A percentile compares a stretch with the other conserved stretches of the same genome.
Evolutionary conservation across 2,888 invertebrate genomes (phyloP).

Genomic region (Lasioglossum calceatum): DNA sequence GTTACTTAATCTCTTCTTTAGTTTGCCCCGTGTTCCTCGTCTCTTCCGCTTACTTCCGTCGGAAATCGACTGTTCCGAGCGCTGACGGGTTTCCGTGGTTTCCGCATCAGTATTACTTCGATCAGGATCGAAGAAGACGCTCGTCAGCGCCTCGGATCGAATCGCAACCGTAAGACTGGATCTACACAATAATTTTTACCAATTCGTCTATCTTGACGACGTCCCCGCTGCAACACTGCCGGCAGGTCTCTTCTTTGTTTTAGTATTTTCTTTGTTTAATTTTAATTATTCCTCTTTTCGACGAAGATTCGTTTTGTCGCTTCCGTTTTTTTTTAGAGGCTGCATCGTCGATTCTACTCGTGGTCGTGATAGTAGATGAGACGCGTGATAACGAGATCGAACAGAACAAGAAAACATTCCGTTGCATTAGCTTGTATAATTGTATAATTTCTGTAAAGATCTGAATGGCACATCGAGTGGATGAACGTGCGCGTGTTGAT

Average conservation of each 20-base stretch:
- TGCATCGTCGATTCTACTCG: conserved; percentile 47
- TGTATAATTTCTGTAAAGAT: conserved; percentile 66
- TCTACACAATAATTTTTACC: conserved; percentile 16
- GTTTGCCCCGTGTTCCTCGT: conserved; percentile 8
- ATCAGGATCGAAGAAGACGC: conserved; percentile 58
- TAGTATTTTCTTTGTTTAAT: background rate
- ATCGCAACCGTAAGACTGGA: conserved; percentile 65
- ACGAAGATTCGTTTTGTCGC: conserved; percentile 33
- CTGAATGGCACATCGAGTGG: conserved; percentile 26
- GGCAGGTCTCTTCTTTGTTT: background rate
- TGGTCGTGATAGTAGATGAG: conserved; percentile 24
- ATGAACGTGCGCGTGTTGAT: background rate
- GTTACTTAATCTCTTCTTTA: conserved; percentile 32
- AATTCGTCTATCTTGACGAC: background rate
- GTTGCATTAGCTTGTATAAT: conserved; percentile 70
- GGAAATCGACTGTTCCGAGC: background rate
- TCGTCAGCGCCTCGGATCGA: conserved; percentile 54
- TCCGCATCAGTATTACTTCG: conserved; percentile 70
- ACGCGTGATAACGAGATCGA: conserved; percentile 33
- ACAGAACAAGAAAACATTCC: conserved; percentile 71
- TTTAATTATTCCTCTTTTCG: conserved; percentile 20
- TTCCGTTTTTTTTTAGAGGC: conserved; percentile 56
- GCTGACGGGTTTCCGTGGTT: background rate
- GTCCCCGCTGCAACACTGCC: background rate
- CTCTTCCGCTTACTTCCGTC: conserved; percentile 23